A percentile compares a stretch with the other conserved stretches of the same genome.
These are phyloP conservation scores for Pyrrhia umbra DNA, from an alignment of 2,888 invertebrate genomes.

Conservation along the genomic window DNA sequence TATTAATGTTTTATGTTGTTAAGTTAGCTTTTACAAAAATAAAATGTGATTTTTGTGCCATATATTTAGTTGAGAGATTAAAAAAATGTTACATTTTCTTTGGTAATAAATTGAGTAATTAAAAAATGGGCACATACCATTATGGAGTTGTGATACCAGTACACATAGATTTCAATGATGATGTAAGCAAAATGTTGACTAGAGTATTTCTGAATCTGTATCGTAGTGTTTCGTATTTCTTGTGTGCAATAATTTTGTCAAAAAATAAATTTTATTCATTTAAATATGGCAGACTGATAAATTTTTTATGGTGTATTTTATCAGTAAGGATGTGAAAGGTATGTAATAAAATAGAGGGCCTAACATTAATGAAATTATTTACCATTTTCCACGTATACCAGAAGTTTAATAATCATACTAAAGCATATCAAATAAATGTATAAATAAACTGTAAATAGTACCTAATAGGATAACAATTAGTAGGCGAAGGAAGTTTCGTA, in stretches of 20 bases:
- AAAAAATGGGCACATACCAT: not conserved
- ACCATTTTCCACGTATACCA: slow-evolving; percentile 51
- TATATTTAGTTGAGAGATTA: slow-evolving; percentile 14
- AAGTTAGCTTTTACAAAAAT: slow-evolving; percentile 35
- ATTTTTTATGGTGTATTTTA: slow-evolving; percentile 36
- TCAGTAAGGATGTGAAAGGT: slow-evolving; percentile 17
- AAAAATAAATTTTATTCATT: slow-evolving; percentile 16
- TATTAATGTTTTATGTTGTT: slow-evolving; percentile 40
- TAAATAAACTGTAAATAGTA: slow-evolving; percentile 64
- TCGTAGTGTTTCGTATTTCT: not conserved
- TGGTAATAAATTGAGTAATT: not conserved
- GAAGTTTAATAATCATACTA: slow-evolving; percentile 72
- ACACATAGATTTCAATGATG: too few species aligned
- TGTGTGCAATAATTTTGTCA: too few species aligned
- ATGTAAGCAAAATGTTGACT: not conserved
- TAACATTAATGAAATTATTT: slow-evolving; percentile 45
- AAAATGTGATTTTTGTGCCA: slow-evolving; percentile 36
- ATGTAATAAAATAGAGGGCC: slow-evolving; percentile 27
- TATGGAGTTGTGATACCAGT: too few species aligned
- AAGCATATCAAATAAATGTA: slow-evolving; percentile 82
- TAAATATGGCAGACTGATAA: slow-evolving; percentile 46
- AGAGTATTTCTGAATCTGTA: not conserved
- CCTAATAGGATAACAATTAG: slow-evolving; percentile 44
- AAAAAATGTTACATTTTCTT: not conserved
- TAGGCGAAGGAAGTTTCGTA: slow-evolving; percentile 33